These are phyloP conservation scores for Bellardia bayeri DNA, from an alignment of 2,888 invertebrate species.

Conservation along the genomic window DNA sequence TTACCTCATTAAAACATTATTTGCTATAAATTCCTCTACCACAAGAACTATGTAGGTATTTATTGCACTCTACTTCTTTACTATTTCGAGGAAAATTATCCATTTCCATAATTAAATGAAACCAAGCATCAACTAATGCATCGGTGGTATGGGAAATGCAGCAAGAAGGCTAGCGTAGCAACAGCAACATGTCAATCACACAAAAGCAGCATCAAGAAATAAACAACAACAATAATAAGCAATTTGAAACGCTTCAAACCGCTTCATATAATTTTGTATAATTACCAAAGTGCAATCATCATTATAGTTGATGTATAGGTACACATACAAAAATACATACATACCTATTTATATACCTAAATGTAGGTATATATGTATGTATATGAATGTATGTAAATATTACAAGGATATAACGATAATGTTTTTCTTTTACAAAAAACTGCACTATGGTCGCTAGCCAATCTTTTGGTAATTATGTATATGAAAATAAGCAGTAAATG, in stretches of 20 bases:
- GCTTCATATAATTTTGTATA: constrained; percentile 78
- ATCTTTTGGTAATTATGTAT: background rate
- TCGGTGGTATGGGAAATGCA: constrained; percentile 79
- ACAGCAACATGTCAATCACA: constrained; percentile 37
- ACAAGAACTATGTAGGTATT: background rate
- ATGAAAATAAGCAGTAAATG: background rate
- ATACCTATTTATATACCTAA: too few species aligned
- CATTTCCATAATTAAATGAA: constrained; percentile 81
- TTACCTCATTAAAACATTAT: background rate
- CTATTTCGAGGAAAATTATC: constrained; percentile 59
- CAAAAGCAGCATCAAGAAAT: constrained; percentile 56
- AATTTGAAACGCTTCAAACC: constrained; percentile 71
- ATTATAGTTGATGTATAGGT: constrained; percentile 14
- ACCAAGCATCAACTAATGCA: constrained; percentile 80
- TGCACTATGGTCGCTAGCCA: background rate
- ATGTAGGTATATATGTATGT: too few species aligned
- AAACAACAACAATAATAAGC: constrained; percentile 43
- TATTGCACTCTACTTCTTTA: constrained; percentile 13
- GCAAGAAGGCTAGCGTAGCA: constrained; percentile 67
- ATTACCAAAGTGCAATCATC: constrained; percentile 51
- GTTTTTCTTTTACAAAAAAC: background rate
- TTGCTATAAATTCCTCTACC: constrained; percentile 13
- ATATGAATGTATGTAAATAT: background rate
- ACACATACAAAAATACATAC: too few species aligned
- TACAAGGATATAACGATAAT: constrained; percentile 30